These are phyloP conservation scores for Heterohyrax brucei DNA, from an alignment of 2,797 vertebrate species.

Conservation along the genomic window DNA sequence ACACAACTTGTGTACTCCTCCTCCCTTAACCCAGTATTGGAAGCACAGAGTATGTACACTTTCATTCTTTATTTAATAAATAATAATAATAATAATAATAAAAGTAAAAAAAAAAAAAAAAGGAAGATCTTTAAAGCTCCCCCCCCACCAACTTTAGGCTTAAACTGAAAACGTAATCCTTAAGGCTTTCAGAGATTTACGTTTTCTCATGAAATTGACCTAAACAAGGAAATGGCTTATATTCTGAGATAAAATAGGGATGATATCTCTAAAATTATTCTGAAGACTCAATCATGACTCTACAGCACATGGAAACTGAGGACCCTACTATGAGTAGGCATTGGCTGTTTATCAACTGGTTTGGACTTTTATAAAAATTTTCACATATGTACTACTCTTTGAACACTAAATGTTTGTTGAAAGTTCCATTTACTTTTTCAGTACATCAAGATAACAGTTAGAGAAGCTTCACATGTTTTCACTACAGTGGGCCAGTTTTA, in stretches of 20 bases:
- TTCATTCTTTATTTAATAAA: no score
- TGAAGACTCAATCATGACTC: neutral
- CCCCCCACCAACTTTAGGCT: neutral
- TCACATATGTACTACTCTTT: neutral
- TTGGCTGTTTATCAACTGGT: no score
- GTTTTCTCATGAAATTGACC: neutral
- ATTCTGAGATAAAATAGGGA: neutral
- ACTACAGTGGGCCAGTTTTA: neutral
- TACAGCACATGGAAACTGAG: neutral
- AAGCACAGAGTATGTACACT: no score
- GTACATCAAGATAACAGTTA: neutral
- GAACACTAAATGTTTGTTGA: constrained; percentile 7
- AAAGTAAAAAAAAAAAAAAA: no score
- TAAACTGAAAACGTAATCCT: neutral
- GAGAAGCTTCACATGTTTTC: neutral
- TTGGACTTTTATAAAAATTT: neutral
- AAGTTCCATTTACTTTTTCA: neutral
- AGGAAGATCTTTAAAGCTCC: no score
- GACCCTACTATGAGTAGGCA: no score
- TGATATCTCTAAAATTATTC: neutral
- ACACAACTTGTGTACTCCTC: no score
- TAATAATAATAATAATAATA: no score
- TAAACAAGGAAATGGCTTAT: neutral
- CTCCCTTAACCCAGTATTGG: no score
- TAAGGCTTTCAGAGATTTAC: neutral